Conservation (phyloP, 2,797 vertebrate genomes). For the Petrocephalus schoutedeni region DNA sequence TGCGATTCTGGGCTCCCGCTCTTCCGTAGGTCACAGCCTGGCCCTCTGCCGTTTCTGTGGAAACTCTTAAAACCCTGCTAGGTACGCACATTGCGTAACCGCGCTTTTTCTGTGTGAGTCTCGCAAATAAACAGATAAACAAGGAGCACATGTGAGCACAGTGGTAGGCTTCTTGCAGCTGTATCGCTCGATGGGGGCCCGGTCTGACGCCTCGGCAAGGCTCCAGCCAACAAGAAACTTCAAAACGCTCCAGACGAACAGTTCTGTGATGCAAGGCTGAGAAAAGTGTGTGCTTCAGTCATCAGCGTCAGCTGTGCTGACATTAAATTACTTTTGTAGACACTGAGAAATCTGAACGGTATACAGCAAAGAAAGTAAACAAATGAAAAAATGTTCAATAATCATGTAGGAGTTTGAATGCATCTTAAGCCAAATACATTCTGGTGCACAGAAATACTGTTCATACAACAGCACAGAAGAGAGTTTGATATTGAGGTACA, state of each 20-base stretch:
- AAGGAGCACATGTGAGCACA: neutral
- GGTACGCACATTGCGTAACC: neutral
- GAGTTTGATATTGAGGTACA: neutral
- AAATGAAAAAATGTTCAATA: neutral
- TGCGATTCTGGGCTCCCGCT: neutral
- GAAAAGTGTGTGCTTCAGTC: neutral
- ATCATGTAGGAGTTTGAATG: neutral
- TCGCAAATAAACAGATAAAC: slow-evolving; percentile 18
- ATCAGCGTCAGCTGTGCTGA: neutral
- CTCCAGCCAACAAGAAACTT: neutral
- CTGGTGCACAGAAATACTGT: neutral
- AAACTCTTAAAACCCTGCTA: neutral
- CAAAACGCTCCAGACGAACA: neutral
- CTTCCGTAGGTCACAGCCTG: neutral
- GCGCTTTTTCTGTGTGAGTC: neutral
- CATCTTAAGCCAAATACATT: neutral
- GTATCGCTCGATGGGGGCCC: neutral
- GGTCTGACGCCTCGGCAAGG: neutral
- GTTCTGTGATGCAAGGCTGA: neutral
- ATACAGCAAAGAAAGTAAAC: neutral
- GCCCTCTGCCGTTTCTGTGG: neutral
- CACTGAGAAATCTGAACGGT: neutral
- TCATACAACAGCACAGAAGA: neutral
- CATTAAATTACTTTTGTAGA: neutral
- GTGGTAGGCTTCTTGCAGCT: neutral